Evolutionary conservation across 2,113 vertebrate species (phyloP), one percentile per base, ranked within the genome.

Genomic region (Myiozetetes cayanensis): DNA sequence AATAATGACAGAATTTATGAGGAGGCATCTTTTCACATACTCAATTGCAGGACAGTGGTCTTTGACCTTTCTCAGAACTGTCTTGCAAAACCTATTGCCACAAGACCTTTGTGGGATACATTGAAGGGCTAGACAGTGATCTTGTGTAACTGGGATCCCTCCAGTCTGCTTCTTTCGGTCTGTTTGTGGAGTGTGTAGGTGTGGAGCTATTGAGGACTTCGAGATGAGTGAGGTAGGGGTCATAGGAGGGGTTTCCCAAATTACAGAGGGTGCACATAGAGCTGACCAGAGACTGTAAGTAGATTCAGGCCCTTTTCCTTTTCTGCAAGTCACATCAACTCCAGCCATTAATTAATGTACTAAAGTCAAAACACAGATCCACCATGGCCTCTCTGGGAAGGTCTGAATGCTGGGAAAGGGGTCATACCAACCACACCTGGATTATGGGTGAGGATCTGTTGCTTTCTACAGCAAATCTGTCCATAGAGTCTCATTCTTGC

Each of bases 61-160:
- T 96, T 85, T 79, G 82, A 87, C 91, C 84, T 93, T 87, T 93
- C 67, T 79, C 62, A 79, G 73, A 91, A 75, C 71, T 70, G 25
- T 31, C 74, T 93, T 96, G 84, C 89, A 90, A 94, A 89, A 96
- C 46, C 53, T 66, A 59, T 39, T 91, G 85, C 74, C 47, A 82
- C 62, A 79, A 70, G 67, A 79, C 65, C 56, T 91, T 94, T 95
- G 74, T 50, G 78, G 66, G 58, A 95, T 95, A 83, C 53, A 43
- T 70, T 55, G 85, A 94, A 93, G 63, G 28, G 18, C 47, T 79
- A 73, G 50, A 66, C 58, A 62, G 49, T 35, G 75, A 76, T 68
- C 37, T 82, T 96, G 78, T 73, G 71, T 68, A 75, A 93, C 1
- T 74, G 58, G 37, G 35, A 94, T 21, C 44, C 65, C 77, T 96